Base-by-base conservation (phyloP, 2,888 invertebrate species). In the Dione vanillae region DNA sequence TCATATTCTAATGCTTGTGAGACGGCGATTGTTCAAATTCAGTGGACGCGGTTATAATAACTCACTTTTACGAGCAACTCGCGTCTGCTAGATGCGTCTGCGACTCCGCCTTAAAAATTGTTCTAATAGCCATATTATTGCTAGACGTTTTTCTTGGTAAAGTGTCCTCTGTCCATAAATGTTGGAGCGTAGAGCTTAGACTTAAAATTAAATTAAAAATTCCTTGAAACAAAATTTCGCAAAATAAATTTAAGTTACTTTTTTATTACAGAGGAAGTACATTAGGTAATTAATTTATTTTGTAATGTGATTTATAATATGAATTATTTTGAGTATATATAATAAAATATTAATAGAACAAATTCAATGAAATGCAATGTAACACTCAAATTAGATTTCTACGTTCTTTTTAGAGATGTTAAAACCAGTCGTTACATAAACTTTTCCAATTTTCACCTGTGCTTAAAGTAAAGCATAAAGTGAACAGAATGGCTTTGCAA, bases 391-490 rank as follows among this genome's bases (percentile, higher is more conserved):
- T 91, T 91, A 89, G 82, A 86, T 78, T 79, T 80, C 76, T 78
- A 81, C 82, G 81, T 84, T 83, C 82, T 86, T 81, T 87, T 88
- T 83, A 80, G 78, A 81, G 87, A 87, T 83, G 84, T 85, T 87
- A 88, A 88, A 90, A 86, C 82, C 79, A 82, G 82, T 90, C 87
- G 86, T 91, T 88, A 91, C 88, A 86, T 90, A 90, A 91, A 92
- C 89, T 91, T 92, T 92, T 92, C 91, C 90, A 92, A 92, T 92
- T 92, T 92, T 89, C 91, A 90, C 90, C 87, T 90, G 84, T 86
- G 88, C 87, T 90, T 89, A 88, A 87, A 87, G 83, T 84, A 84
- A 83, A 81, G 83, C 80, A 80, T 91, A 90, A 92, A 91, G 87
- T 82, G 86, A 61, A 68, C 64, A 83, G 83, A 81, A 83, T 82